Evolutionary conservation across 1,140 invertebrate species (phyloP).

Genomic region (Drosophila seguyi): DNA sequence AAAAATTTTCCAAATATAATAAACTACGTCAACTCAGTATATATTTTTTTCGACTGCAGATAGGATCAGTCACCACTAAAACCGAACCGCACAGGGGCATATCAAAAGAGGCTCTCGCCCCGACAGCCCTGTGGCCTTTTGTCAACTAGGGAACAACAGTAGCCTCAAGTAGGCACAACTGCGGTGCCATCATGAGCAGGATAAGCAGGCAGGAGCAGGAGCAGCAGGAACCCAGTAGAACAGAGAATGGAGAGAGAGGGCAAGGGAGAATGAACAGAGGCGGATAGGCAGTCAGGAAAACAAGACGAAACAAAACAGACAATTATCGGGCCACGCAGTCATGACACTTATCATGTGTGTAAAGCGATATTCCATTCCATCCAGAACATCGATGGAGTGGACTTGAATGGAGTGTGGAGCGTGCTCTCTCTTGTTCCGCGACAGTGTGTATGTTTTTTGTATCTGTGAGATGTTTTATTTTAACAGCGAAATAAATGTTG

Average conservation of each 20-base stretch:
- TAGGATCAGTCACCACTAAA: constrained; percentile 44
- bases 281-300: constrained; percentile 31
- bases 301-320: constrained; percentile 61
- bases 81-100: constrained; percentile 29
- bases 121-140: constrained; percentile 26
- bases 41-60: constrained; percentile 24
- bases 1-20: not conserved
- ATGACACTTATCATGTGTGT: constrained; percentile 67
- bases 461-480: constrained; percentile 20
- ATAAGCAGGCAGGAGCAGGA: constrained; percentile 35
- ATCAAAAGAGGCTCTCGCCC: constrained; percentile 20
- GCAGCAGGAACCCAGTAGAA: not conserved
- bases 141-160: constrained; percentile 39
- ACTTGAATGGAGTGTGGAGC: constrained; percentile 54
- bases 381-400: constrained; percentile 50
- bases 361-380: constrained; percentile 63
- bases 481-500: not conserved
- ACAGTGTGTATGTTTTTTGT: not conserved
- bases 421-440: constrained; percentile 42
- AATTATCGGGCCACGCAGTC: constrained; percentile 65
- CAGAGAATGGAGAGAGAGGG: not conserved
- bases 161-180: constrained; percentile 48
- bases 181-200: constrained; percentile 31
- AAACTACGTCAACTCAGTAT: no score
- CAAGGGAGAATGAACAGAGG: constrained; percentile 22